A percentile compares a stretch with the other conserved stretches of the same genome.
phyloP scores from a whole-genome alignment of 2,113 vertebrate species.

The Dipodomys ordii region DNA sequence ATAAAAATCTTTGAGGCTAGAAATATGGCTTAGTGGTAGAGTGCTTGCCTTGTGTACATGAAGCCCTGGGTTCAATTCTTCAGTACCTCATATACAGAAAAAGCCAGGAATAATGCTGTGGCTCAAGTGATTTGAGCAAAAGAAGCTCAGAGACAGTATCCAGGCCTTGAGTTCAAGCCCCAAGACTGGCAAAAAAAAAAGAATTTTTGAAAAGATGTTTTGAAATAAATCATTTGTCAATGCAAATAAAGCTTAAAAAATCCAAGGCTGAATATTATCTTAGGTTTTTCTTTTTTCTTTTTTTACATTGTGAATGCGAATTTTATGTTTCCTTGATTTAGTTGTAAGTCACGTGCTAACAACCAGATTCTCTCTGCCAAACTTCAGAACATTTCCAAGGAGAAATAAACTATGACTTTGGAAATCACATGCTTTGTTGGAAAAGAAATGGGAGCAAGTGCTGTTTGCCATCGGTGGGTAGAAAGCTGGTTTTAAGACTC shows the following conservation, averaged over 20 bases:
- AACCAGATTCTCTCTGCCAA: conserved; percentile 55
- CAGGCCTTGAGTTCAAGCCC: too few relatives aligned
- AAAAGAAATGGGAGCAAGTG: conserved; percentile 59
- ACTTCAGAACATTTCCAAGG: conserved; percentile 72
- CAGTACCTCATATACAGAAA: too few relatives aligned
- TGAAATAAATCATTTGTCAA: conserved; percentile 46
- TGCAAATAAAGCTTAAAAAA: conserved; percentile 29
- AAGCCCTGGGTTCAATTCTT: too few relatives aligned
- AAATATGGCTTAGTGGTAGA: too few relatives aligned
- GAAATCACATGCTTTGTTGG: conserved; percentile 63
- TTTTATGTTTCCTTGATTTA: conserved; percentile 49
- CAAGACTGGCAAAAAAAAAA: neutral
- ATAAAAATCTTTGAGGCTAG: neutral
- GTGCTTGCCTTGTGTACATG: too few relatives aligned
- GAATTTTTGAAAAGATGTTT: conserved; percentile 37
- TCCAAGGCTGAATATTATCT: neutral
- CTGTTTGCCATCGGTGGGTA: conserved; percentile 49
- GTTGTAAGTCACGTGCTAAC: conserved; percentile 65
- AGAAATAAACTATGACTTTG: conserved; percentile 64
- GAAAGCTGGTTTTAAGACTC: neutral
- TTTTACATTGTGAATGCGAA: neutral
- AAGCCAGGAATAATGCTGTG: too few relatives aligned
- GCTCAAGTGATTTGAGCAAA: too few relatives aligned
- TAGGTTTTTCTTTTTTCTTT: neutral
- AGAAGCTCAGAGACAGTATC: too few relatives aligned